These are phyloP conservation scores for Bimastos eiseni DNA, from an alignment of 2,888 invertebrate genomes.

Conservation along the genomic window DNA sequence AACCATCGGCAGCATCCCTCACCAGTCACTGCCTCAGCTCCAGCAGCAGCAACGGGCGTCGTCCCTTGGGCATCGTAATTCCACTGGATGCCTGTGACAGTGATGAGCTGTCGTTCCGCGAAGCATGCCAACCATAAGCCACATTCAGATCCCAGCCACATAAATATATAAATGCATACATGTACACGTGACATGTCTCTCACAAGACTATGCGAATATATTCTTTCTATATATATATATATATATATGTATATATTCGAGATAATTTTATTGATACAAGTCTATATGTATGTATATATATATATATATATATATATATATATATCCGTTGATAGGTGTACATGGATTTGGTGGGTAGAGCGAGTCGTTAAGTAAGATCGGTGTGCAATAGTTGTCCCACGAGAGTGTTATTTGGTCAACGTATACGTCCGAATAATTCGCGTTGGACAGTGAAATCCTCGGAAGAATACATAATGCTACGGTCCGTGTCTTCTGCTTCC, in stretches of 20 bases:
- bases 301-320: too few species aligned
- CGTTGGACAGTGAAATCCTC: neutral
- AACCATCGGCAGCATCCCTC: neutral
- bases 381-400: neutral
- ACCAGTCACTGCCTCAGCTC: too few species aligned
- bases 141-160: neutral
- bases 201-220: too few species aligned
- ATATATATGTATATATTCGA: too few species aligned
- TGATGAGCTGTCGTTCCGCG: neutral
- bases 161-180: too few species aligned
- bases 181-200: too few species aligned
- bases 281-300: too few species aligned
- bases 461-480: neutral
- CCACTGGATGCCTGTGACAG: neutral
- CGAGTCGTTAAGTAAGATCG: slow-evolving; percentile 6
- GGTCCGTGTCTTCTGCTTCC: neutral
- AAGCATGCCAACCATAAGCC: neutral
- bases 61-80: slow-evolving; percentile 13
- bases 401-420: neutral
- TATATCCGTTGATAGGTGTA: too few species aligned
- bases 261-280: too few species aligned
- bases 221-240: too few species aligned
- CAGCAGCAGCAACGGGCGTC: neutral
- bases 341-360: too few species aligned
- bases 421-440: neutral